These are phyloP conservation scores for Orthonychiurus folsomi DNA, from an alignment of 2,888 invertebrate species.

Conservation along the genomic window DNA sequence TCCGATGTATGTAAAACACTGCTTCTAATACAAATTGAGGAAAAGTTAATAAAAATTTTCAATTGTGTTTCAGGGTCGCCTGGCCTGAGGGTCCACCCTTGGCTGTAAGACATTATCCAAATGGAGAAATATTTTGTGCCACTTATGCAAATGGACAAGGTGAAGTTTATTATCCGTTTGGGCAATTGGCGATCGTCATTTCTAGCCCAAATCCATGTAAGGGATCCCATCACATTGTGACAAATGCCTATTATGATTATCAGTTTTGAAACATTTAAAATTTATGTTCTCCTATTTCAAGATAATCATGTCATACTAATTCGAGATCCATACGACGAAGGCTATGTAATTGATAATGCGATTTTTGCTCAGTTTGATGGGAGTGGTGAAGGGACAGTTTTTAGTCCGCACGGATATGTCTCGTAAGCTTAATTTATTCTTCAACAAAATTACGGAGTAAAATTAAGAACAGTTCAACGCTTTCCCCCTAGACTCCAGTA, in stretches of 20 bases:
- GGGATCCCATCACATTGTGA: background rate
- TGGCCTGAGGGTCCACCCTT: constrained; percentile 24
- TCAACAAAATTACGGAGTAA: background rate
- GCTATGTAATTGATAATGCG: background rate
- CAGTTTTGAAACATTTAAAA: background rate
- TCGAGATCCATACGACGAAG: background rate
- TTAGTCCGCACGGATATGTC: background rate
- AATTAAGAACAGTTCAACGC: background rate
- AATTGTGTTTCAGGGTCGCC: no score
- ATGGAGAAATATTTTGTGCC: constrained; percentile 21
- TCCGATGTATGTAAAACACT: no score
- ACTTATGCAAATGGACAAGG: constrained; percentile 24
- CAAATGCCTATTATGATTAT: background rate
- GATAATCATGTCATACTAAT: background rate
- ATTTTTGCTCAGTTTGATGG: background rate
- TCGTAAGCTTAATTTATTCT: background rate
- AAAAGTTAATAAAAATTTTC: no score
- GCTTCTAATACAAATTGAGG: no score
- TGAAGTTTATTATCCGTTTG: constrained; percentile 25
- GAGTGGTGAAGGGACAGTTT: background rate
- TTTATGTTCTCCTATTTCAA: no score
- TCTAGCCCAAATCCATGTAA: constrained; percentile 18
- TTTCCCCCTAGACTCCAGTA: background rate
- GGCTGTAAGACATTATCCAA: constrained; percentile 21
- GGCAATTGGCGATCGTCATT: constrained; percentile 24